Percentiles rank a stretch among this genome's conserved stretches.
phyloP scores from a whole-genome alignment of 1,140 invertebrate genomes.

The Cyclina sinensis region DNA sequence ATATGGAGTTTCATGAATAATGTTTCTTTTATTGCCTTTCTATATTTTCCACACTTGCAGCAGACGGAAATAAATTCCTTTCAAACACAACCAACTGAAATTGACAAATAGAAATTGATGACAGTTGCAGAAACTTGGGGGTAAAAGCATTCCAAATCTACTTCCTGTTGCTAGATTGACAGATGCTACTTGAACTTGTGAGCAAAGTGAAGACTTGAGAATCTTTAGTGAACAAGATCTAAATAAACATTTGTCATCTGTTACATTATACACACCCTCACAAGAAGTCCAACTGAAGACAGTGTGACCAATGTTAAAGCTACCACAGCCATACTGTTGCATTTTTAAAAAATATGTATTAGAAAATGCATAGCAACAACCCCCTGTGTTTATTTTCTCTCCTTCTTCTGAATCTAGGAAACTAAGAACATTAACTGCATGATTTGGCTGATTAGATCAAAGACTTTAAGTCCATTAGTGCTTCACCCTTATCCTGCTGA shows the following conservation, averaged over 20 bases:
- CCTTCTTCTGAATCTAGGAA: too few relatives aligned
- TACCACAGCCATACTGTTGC: too few relatives aligned
- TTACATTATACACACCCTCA: background rate
- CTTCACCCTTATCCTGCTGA: too few relatives aligned
- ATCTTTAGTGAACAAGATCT: background rate
- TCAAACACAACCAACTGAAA: background rate
- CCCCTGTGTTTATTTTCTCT: too few relatives aligned
- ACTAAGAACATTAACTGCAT: too few relatives aligned
- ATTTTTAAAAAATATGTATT: too few relatives aligned
- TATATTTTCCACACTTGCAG: too few relatives aligned
- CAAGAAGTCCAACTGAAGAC: background rate
- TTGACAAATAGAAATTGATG: background rate
- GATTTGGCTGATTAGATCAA: too few relatives aligned
- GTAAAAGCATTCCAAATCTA: constrained; percentile 16
- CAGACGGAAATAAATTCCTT: background rate
- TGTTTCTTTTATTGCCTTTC: too few relatives aligned
- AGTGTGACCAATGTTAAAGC: background rate
- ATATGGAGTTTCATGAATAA: too few relatives aligned
- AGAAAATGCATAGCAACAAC: too few relatives aligned
- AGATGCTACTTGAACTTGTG: background rate
- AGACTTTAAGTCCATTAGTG: too few relatives aligned
- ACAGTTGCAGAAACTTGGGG: background rate
- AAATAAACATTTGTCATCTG: constrained; percentile 20
- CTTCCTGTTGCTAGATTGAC: background rate
- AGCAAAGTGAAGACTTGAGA: background rate